Evolutionary conservation across 2,113 vertebrate species (phyloP).

Genomic region (Prochilodus magdalenae): DNA sequence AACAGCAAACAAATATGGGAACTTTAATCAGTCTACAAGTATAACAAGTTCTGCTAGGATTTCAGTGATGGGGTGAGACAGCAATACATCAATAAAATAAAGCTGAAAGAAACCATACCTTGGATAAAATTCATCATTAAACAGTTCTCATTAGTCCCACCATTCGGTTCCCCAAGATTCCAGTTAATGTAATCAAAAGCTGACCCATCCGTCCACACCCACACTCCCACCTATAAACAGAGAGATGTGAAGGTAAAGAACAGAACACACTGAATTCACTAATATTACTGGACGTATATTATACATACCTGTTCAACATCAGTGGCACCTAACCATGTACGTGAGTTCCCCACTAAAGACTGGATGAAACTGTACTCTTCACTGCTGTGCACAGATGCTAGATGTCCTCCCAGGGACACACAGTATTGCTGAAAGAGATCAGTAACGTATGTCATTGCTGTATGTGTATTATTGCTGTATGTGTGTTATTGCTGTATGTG

Average conservation of each 20-base stretch:
- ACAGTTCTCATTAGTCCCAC: background rate
- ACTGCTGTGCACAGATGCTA: constrained; percentile 26
- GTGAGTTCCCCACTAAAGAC: background rate
- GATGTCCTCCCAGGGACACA: constrained; percentile 6
- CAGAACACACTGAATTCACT: background rate
- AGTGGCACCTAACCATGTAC: constrained; percentile 17
- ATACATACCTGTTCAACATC: background rate
- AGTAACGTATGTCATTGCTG: background rate
- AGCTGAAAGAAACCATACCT: background rate
- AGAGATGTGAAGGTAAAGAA: background rate
- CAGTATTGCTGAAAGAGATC: constrained; percentile 25
- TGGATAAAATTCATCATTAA: background rate
- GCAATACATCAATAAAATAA: no score
- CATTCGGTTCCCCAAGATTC: background rate
- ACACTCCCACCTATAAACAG: background rate
- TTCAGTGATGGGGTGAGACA: no score
- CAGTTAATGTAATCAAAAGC: constrained; percentile 1
- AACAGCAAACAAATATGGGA: no score
- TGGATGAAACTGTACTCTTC: background rate
- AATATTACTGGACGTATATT: background rate
- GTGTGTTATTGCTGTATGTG: no score
- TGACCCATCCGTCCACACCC: constrained; percentile 24
- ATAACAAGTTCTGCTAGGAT: no score
- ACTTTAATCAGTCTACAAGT: no score
- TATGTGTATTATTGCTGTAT: no score